Evolutionary conservation across 2,888 invertebrate species (phyloP), one percentile per base, ranked within the genome.

Genomic region (Helobdella robusta): DNA sequence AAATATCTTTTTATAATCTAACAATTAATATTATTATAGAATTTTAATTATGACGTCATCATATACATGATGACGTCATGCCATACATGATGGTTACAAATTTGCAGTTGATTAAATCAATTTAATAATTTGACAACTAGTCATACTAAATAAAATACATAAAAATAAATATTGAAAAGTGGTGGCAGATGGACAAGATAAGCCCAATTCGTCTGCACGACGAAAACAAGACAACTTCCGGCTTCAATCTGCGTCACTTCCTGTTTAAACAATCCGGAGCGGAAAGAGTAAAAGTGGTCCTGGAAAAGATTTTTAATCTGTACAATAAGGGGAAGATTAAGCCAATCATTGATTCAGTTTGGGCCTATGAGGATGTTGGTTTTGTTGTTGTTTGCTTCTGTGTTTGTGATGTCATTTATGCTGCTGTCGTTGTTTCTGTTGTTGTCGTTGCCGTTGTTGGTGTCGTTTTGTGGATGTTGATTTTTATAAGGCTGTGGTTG

Each of bases 181-280:
- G 90, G 90, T 90, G 89, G 90, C 89, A 89, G 82, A 89, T 89
- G 68, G 90, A 90, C 82, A 91, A 90, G 82, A 86, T 91, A 70
- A 89, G 88, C 3, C 90, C 90, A 6, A 85, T 89, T 79, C 89
- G 89, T 81, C 82, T 91, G 74, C 90, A 88, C 81, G 89, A 90
- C 74, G 90, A 91, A 80, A 91, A 90, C 83, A 89, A 89, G 82
- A 86, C 85, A 68, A 82, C 91, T 68, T 84, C 87, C 52, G 91
- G 90, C 1, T 84, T 91, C 80, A 89, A 89, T 81, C 83, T 91
- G 74, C 86, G 90, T 65, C 87, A 88, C 76, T 82, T 91, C 78
- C 83, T 90, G 81, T 88, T 87, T 82, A 68, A 65, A 30, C 68
- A 69, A 64, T 44, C 73, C 58, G 73, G 75, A 50, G 72, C 74